Conservation (phyloP, 2,113 vertebrate genomes). For the Laticauda laticaudata region DNA sequence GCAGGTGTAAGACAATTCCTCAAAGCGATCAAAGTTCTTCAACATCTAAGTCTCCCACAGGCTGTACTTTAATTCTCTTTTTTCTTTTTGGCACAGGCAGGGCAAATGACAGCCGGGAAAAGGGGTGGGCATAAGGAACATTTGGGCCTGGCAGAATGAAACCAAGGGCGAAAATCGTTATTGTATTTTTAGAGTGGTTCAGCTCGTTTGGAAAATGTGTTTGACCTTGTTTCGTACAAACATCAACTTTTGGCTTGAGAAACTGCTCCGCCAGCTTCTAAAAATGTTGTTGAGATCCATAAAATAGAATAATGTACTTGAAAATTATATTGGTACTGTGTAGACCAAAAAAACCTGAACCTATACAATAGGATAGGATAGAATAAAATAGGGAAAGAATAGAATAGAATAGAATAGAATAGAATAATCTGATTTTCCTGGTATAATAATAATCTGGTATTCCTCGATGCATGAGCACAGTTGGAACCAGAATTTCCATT, state of each 20-base stretch:
- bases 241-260: not conserved
- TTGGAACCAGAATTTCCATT: no score
- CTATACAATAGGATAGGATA: no score
- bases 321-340: no score
- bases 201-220: not conserved
- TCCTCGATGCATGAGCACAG: no score
- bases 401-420: no score
- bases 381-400: no score
- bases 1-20: conserved; percentile 19
- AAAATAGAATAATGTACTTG: not conserved
- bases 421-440: no score
- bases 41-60: not conserved
- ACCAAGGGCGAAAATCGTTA: not conserved
- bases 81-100: not conserved
- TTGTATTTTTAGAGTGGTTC: not conserved
- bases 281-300: not conserved
- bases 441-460: no score
- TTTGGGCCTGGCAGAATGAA: not conserved
- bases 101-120: not conserved
- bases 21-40: conserved; percentile 4
- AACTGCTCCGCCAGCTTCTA: not conserved
- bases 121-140: not conserved
- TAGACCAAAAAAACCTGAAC: no score
- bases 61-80: not conserved
- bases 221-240: not conserved